These are phyloP conservation scores for Steatocranus sp. DNA, from an alignment of 2,797 vertebrate genomes.

Conservation along the genomic window DNA sequence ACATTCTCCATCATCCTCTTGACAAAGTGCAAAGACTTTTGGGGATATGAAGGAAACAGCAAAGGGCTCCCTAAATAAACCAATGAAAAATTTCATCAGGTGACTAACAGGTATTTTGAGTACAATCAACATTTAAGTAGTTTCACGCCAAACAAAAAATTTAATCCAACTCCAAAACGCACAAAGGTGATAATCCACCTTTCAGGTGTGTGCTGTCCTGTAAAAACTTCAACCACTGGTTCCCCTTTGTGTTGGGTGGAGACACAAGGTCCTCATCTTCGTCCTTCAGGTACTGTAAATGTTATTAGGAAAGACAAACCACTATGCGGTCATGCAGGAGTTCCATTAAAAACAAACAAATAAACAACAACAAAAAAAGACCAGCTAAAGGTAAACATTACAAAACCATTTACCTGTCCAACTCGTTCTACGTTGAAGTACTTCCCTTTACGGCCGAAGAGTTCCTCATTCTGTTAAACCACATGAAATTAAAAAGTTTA, in stretches of 20 bases:
- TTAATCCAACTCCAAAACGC: not conserved
- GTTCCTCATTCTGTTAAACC: constrained; percentile 86
- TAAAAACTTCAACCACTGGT: constrained; percentile 95
- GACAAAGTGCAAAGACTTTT: constrained; percentile 95
- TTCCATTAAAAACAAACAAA: not conserved
- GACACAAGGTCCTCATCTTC: constrained; percentile 96
- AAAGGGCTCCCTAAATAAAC: constrained; percentile 84
- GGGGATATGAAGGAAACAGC: constrained; percentile 91
- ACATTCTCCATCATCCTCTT: constrained; percentile 92
- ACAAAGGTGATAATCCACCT: constrained; percentile 66
- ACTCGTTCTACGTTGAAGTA: constrained; percentile 98
- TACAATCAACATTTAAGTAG: not conserved
- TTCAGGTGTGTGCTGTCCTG: constrained; percentile 87
- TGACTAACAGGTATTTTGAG: not conserved
- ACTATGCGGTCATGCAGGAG: not conserved
- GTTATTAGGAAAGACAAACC: not conserved
- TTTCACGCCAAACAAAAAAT: not conserved
- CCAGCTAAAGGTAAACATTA: not conserved
- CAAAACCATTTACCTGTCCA: constrained; percentile 83
- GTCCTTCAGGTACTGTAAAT: constrained; percentile 91
- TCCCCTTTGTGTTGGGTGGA: constrained; percentile 91
- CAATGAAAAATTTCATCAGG: not conserved
- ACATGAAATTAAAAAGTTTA: not conserved
- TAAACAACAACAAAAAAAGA: not conserved
- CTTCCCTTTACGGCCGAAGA: constrained; percentile 97